Conservation (phyloP, 1,140 invertebrate genomes). For the Lepidurus arcticus region DNA sequence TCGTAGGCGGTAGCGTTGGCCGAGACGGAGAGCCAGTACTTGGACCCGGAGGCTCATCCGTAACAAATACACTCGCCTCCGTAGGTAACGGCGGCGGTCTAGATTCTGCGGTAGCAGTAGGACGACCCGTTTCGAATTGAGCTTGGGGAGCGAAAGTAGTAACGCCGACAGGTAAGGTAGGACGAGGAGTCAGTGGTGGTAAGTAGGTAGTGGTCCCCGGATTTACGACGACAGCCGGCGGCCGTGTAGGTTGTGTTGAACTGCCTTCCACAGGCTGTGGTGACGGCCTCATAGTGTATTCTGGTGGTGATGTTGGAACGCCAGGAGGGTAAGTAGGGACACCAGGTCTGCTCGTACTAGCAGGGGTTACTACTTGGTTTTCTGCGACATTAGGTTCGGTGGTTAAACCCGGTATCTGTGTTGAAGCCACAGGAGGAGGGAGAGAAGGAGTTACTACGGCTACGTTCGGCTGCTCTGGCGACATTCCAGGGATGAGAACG, state of each 20-base stretch:
- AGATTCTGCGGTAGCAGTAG: background rate
- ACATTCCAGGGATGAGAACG: background rate
- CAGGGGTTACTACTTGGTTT: background rate
- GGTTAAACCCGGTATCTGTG: background rate
- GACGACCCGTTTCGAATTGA: background rate
- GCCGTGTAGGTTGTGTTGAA: constrained; percentile 12
- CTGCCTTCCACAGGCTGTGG: background rate
- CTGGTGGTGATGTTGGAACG: background rate
- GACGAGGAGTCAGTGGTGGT: background rate
- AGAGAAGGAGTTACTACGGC: background rate
- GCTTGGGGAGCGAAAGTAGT: constrained; percentile 17
- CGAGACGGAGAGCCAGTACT: background rate
- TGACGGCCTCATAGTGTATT: background rate
- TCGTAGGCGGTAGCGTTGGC: background rate
- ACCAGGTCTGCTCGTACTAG: background rate
- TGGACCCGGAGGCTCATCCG: background rate
- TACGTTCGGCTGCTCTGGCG: background rate
- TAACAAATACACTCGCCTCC: constrained; percentile 15
- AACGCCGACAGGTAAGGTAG: background rate
- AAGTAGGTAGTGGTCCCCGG: background rate
- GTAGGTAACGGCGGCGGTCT: constrained; percentile 9
- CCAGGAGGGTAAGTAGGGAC: background rate
- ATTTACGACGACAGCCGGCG: constrained; percentile 23
- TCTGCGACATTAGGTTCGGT: background rate
- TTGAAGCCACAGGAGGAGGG: background rate